phyloP scores from a whole-genome alignment of 2,113 vertebrate species.

The Aldabrachelys gigantea region DNA sequence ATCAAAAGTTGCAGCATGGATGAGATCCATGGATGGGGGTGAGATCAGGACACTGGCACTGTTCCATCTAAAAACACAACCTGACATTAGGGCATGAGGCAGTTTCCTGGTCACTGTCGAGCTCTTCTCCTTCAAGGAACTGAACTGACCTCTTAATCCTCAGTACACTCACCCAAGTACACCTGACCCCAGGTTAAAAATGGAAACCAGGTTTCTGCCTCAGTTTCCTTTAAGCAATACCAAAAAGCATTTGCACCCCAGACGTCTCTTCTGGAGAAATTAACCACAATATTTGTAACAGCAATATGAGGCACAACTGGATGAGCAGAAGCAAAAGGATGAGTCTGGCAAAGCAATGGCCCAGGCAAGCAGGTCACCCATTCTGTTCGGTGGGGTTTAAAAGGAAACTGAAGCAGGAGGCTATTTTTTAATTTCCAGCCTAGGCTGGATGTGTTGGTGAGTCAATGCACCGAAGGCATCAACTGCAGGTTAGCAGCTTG shows the following conservation, averaged over 20 bases:
- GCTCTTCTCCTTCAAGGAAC: not conserved
- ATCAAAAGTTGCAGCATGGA: not conserved
- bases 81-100: not conserved
- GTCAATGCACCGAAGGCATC: not conserved
- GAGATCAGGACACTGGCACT: not conserved
- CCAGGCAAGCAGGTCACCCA: not conserved
- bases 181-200: not conserved
- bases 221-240: not conserved
- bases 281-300: not conserved
- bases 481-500: not conserved
- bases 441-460: not conserved
- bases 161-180: not conserved
- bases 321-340: not conserved
- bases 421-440: not conserved
- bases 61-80: not conserved
- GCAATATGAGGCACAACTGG: not conserved
- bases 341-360: not conserved
- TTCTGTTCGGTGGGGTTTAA: not conserved
- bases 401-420: not conserved
- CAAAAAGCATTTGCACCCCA: not conserved
- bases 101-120: not conserved
- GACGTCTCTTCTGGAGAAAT: not conserved
- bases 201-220: not conserved
- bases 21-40: not conserved
- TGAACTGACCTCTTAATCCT: not conserved